Base-by-base conservation (phyloP, 2,888 invertebrate species). In the Meteorus colon region DNA sequence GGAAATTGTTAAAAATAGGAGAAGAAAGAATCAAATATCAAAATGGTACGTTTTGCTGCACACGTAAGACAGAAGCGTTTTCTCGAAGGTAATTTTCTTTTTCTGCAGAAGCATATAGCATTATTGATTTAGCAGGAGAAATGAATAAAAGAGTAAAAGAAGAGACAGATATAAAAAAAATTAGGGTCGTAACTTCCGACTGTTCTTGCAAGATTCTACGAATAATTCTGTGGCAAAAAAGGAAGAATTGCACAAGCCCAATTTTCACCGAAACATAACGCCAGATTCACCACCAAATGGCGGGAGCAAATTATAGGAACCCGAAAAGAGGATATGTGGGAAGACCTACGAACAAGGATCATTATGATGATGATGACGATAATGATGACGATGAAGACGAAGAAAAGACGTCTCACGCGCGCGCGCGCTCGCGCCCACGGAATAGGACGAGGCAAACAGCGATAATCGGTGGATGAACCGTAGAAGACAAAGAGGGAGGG, bases 261-360 rank as follows among this genome's bases (percentile, higher is more conserved):
- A 55, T 55, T 55, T 55, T 19, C 34, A 34, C 16, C 31, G 63
- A 63, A 34, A 19, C n/a, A 55, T 55, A 55, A 55, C 55, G 68
- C 29, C 27, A 68, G 16, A 48, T 48, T 29, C 68, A 31, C 29
- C 27, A 48, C 48, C 45, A 48, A 48, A n/a, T 48, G 34, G 37
- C 31, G 19, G 63, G 72, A 34, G 72, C 65, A 63, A 72, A 72
- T 72, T 72, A 72, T 63, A 72, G 72, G 62, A 72, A 59, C 59
- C 69, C 55, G 48, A 72, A 63, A 63, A 48, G 29, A 63, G n/a
- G 51, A 68, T n/a, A 66, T 12, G 41, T 27, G 62, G 27, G 5
- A 68, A 29, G 68, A 68, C n/a, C 68, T 24, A 48, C 29, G 55
- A 55, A 63, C 51, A 31, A 65, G 41, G 29, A 72, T 72, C 29